phyloP scores from a whole-genome alignment of 2,113 vertebrate species.

The Psittacus erithacus region DNA sequence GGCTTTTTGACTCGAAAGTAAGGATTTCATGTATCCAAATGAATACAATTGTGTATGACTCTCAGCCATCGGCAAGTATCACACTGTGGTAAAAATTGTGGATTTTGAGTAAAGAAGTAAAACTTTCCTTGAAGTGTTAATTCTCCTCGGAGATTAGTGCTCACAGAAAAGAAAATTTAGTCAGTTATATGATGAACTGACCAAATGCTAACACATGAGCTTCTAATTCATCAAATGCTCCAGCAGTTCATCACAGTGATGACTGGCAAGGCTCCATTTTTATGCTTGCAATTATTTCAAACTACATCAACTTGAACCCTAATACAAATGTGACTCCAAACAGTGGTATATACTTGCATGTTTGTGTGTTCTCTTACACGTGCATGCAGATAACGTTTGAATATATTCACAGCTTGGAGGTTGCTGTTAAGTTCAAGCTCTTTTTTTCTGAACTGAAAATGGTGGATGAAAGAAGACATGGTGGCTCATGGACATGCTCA shows the following conservation, averaged over 20 bases:
- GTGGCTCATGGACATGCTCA: neutral
- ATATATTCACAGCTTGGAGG: neutral
- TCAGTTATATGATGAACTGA: neutral
- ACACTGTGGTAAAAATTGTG: neutral
- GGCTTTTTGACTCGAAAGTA: neutral
- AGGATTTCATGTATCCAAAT: neutral
- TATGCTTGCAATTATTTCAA: neutral
- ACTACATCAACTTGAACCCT: neutral
- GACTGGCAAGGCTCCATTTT: neutral
- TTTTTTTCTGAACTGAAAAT: neutral
- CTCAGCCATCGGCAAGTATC: neutral
- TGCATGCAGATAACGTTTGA: neutral
- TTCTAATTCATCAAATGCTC: neutral
- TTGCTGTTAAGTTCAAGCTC: neutral
- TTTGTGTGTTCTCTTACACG: accelerated
- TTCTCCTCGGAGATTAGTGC: neutral
- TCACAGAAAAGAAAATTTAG: neutral
- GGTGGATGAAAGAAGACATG: neutral
- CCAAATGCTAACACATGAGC: neutral
- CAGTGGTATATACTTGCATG: accelerated
- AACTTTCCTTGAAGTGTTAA: neutral
- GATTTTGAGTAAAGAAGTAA: neutral
- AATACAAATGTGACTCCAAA: neutral
- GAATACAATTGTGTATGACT: neutral
- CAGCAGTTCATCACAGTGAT: neutral